A percentile compares a stretch with the other conserved stretches of the same genome.
Conservation (phyloP, 2,113 vertebrate species). For the Malaclemys terrapin region DNA sequence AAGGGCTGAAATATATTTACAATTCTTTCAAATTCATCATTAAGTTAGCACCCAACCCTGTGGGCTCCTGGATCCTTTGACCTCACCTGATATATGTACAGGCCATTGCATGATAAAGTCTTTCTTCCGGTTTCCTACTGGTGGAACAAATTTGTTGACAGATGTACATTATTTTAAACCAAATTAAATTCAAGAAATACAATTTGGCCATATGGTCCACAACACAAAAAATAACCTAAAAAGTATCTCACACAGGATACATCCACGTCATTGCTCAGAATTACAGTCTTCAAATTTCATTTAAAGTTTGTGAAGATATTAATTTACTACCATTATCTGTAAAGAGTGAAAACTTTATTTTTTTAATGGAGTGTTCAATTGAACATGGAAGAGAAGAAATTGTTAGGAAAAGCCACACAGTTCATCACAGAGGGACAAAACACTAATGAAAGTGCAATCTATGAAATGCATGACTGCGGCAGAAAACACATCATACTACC, state of each 20-base stretch:
- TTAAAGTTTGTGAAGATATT: neutral
- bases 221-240: neutral
- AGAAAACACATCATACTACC: slow-evolving; percentile 14
- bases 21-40: neutral
- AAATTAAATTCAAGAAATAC: neutral
- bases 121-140: neutral
- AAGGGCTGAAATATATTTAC: neutral
- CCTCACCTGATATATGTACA: neutral
- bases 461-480: neutral
- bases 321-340: neutral
- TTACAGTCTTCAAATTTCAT: neutral
- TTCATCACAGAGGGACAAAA: slow-evolving; percentile 4
- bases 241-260: neutral
- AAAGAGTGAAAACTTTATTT: neutral
- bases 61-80: neutral
- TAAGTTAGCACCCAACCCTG: neutral
- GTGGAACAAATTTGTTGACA: neutral
- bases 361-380: neutral
- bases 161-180: neutral
- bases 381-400: slow-evolving; percentile 8
- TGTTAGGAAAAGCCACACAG: neutral
- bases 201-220: neutral
- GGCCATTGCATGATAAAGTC: neutral
- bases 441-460: neutral
- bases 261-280: neutral